These are phyloP conservation scores for Chloebia gouldiae DNA, from an alignment of 2,113 vertebrate genomes.

Conservation along the genomic window DNA sequence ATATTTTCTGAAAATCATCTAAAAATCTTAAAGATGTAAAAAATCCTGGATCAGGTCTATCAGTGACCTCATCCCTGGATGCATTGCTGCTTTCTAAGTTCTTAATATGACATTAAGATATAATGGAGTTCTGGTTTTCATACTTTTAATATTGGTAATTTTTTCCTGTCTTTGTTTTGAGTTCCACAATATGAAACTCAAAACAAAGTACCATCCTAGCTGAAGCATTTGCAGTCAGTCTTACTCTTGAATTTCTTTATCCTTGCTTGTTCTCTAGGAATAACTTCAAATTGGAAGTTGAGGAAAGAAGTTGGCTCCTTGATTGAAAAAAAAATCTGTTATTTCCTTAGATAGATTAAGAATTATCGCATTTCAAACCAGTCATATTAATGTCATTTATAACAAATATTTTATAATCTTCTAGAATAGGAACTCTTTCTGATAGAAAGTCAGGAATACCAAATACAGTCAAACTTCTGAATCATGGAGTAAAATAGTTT, in stretches of 20 bases:
- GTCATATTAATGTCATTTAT: background rate
- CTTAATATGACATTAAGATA: background rate
- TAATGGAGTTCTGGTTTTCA: background rate
- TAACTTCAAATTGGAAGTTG: background rate
- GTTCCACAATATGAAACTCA: background rate
- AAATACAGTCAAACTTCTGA: background rate
- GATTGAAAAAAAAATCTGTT: background rate
- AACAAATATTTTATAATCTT: background rate
- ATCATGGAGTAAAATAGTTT: background rate
- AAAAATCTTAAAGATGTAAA: background rate
- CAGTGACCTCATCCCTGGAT: background rate
- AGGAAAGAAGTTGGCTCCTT: background rate
- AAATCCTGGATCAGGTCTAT: background rate
- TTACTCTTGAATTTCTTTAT: background rate
- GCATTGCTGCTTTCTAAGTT: background rate
- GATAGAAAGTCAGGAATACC: background rate
- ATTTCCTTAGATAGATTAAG: background rate
- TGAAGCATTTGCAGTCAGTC: background rate
- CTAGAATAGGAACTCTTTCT: background rate
- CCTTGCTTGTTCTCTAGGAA: background rate
- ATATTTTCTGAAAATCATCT: background rate
- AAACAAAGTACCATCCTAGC: background rate
- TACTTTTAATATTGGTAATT: background rate
- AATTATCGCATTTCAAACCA: background rate
- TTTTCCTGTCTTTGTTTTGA: background rate